Percentiles rank a stretch among this genome's conserved stretches.
phyloP scores from a whole-genome alignment of 2,113 vertebrate genomes.

The Megaleporinus macrocephalus region DNA sequence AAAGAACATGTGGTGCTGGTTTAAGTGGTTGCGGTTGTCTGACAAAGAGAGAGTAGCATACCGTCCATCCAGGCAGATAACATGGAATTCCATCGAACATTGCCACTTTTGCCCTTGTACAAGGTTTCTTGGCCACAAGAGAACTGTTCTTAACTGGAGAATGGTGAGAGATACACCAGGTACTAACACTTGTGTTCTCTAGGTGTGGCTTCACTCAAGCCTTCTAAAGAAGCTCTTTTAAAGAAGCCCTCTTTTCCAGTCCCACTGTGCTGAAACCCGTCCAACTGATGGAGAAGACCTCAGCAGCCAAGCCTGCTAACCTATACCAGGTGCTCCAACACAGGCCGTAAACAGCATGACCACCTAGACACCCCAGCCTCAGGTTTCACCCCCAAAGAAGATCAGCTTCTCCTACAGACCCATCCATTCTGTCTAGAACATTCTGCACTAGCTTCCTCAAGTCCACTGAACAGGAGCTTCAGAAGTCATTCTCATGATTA shows the following conservation, averaged over 20 bases:
- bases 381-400: conserved; percentile 57
- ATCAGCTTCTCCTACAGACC: conserved; percentile 48
- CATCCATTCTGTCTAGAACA: conserved; percentile 35
- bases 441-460: conserved; percentile 40
- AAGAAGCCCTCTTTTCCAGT: conserved; percentile 57
- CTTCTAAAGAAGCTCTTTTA: conserved; percentile 56
- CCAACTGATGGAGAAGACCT: conserved; percentile 63
- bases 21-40: conserved; percentile 72
- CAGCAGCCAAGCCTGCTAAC: conserved; percentile 67
- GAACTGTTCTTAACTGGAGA: not conserved
- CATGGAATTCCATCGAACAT: not conserved
- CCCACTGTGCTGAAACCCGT: conserved; percentile 64
- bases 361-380: conserved; percentile 61
- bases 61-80: conserved; percentile 33
- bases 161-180: not conserved
- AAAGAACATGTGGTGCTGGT: conserved; percentile 55
- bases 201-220: conserved; percentile 52
- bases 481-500: conserved; percentile 34
- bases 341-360: conserved; percentile 63
- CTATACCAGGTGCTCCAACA: conserved; percentile 66
- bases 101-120: not conserved
- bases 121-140: not conserved
- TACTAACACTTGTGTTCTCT: too few species aligned
- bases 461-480: not conserved
- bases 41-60: conserved; percentile 1